Evolutionary conservation across 1,140 invertebrate genomes (phyloP), one percentile per base, ranked within the genome.

Genomic region (Orius insidiosus): DNA sequence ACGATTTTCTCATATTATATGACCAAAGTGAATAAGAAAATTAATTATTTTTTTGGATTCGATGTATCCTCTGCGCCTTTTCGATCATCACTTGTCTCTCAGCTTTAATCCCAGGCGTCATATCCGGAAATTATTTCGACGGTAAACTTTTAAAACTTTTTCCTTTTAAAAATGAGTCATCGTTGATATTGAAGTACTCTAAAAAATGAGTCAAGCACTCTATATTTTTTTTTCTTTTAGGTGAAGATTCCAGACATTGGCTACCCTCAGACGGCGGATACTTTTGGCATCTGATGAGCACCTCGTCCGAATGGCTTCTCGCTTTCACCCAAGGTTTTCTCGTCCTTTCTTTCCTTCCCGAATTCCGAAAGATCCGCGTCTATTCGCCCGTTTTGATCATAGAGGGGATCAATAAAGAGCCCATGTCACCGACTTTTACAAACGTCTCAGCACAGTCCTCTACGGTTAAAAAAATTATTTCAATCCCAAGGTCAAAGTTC

Each of bases 231-330:
- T n/a, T n/a, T n/a, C n/a, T n/a, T n/a, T n/a, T n/a, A n/a, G n/a
- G n/a, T n/a, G n/a, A n/a, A n/a, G 63, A 71, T 58, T 63, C 67
- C 0, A 52, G 61, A 5, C 67, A 68, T 54, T 79, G 76, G 75
- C 63, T 61, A 36, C 61, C 61, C 33, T 56, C 62, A 16, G 69
- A 77, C 55, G 70, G 69, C 0, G 71, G 69, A 3, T 76, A 64
- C 62, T 56, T 53, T n/a, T 58, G 63, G 45, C 73, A 74, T 52
- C 57, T 75, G 14, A 54, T 65, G 8, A 74, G 71, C 48, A 68
- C 71, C 2, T 55, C 63, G 8, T 62, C 68, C 5, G 79, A 82
- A 60, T 83, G 78, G 78, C 59, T 78, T 10, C 68, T 76, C 33
- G 73, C 74, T 0, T 63, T 69, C 10, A 59, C 69, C 5, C 74